These are phyloP conservation scores for Colossoma macropomum DNA, from an alignment of 2,113 vertebrate genomes.

Conservation along the genomic window DNA sequence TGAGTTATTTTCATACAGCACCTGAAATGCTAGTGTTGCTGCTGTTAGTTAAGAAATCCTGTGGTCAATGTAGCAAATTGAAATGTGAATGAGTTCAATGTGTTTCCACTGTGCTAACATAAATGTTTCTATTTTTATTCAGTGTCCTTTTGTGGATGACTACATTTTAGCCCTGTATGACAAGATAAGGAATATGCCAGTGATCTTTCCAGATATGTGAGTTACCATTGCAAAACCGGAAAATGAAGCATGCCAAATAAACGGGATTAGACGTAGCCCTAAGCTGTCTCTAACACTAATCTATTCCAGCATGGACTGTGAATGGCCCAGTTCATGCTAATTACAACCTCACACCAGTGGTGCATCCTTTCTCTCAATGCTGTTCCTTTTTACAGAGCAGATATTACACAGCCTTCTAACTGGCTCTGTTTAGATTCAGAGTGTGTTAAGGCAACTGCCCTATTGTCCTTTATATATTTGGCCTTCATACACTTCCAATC, in stretches of 20 bases:
- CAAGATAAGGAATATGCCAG: constrained; percentile 89
- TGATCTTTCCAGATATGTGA: constrained; percentile 92
- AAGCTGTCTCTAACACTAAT: constrained; percentile 3
- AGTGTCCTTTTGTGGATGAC: constrained; percentile 96
- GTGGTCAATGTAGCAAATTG: background rate
- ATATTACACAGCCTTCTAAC: background rate
- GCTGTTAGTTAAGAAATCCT: background rate
- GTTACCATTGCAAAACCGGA: constrained; percentile 53
- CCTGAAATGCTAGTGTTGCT: too few species aligned
- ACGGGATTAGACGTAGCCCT: background rate
- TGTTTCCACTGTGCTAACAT: background rate
- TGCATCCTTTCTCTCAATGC: background rate
- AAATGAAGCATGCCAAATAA: constrained; percentile 1
- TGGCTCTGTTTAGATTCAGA: background rate
- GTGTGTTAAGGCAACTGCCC: too few species aligned
- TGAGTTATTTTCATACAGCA: constrained; percentile 63
- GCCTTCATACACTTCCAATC: too few species aligned
- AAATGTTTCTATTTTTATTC: constrained; percentile 26
- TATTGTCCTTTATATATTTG: too few species aligned
- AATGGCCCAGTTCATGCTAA: background rate
- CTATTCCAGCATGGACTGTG: background rate
- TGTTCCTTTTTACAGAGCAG: background rate
- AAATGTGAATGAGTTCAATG: background rate
- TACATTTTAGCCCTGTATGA: constrained; percentile 90
- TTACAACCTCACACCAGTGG: background rate